Evolutionary conservation across 2,797 vertebrate species (phyloP).

Genomic region (Coluber constrictor): DNA sequence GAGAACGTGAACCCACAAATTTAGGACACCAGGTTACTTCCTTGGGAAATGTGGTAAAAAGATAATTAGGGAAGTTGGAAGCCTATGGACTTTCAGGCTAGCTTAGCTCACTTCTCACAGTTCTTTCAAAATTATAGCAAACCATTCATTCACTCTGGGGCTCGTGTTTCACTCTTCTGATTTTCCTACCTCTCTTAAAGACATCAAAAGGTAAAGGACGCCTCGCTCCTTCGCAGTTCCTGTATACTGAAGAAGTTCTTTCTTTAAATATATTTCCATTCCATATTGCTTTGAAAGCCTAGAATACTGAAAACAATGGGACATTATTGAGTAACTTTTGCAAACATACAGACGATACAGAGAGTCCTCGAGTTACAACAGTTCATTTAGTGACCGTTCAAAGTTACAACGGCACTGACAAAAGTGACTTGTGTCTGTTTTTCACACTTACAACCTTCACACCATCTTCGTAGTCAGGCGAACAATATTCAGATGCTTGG

Average conservation of each 20-base stretch:
- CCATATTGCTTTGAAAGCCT: slow-evolving; percentile 88
- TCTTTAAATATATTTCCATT: slow-evolving; percentile 89
- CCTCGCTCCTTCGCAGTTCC: slow-evolving; percentile 90
- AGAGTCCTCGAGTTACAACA: too few relatives aligned
- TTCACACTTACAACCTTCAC: too few relatives aligned
- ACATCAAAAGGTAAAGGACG: slow-evolving; percentile 80
- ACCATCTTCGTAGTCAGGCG: accelerated
- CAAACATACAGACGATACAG: neutral
- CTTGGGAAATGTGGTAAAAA: neutral
- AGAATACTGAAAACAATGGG: slow-evolving; percentile 77
- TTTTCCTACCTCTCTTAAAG: slow-evolving; percentile 77
- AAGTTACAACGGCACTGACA: neutral
- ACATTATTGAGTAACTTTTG: neutral
- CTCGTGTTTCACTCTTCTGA: accelerated
- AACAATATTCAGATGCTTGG: too few relatives aligned
- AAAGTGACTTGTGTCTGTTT: neutral
- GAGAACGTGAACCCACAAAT: accelerated
- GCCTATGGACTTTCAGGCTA: neutral
- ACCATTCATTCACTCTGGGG: neutral
- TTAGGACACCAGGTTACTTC: neutral
- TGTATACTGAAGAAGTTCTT: slow-evolving; percentile 88
- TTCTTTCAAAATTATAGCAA: neutral
- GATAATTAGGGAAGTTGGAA: neutral
- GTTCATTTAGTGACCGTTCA: neutral
- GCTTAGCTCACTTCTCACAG: neutral